Conservation (phyloP, 1,140 invertebrate species). For the Cataglyphis hispanica region DNA sequence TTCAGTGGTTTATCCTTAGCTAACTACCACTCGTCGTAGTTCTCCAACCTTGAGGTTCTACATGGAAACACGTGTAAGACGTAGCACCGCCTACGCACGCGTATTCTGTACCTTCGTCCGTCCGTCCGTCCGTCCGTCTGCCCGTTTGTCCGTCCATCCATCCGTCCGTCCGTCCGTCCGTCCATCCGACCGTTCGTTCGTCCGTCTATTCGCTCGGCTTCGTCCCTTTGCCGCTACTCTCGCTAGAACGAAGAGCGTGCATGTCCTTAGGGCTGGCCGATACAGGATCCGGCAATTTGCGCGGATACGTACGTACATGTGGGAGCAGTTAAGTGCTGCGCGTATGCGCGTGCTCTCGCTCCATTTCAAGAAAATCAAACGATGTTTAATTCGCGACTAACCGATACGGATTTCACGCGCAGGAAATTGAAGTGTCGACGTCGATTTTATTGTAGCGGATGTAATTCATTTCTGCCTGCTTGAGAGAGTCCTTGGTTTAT, state of each 20-base stretch:
- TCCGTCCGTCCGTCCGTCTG: conserved; percentile 62
- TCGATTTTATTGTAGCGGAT: conserved; percentile 3
- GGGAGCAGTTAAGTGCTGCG: conserved; percentile 69
- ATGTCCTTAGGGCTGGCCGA: conserved; percentile 72
- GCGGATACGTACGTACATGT: conserved; percentile 73
- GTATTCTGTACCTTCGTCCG: conserved; percentile 76
- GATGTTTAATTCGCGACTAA: conserved; percentile 40
- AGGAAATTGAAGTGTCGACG: background rate
- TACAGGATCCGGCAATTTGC: conserved; percentile 81
- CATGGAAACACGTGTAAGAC: conserved; percentile 75
- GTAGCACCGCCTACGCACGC: conserved; percentile 80
- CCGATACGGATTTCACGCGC: conserved; percentile 14
- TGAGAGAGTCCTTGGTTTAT: background rate
- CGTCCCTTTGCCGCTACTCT: conserved; percentile 71
- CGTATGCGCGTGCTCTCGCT: conserved; percentile 61
- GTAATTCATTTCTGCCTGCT: background rate
- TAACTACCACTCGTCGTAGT: conserved; percentile 83
- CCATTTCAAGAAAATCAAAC: conserved; percentile 67
- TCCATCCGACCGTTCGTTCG: conserved; percentile 56
- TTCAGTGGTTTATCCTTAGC: conserved; percentile 76
- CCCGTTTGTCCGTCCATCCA: conserved; percentile 51
- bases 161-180: conserved; percentile 48
- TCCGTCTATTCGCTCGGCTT: conserved; percentile 64
- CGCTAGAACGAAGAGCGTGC: conserved; percentile 71
- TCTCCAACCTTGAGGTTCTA: conserved; percentile 79